These are phyloP conservation scores for Pleuronectes platessa DNA, from an alignment of 2,113 vertebrate genomes.

Conservation along the genomic window DNA sequence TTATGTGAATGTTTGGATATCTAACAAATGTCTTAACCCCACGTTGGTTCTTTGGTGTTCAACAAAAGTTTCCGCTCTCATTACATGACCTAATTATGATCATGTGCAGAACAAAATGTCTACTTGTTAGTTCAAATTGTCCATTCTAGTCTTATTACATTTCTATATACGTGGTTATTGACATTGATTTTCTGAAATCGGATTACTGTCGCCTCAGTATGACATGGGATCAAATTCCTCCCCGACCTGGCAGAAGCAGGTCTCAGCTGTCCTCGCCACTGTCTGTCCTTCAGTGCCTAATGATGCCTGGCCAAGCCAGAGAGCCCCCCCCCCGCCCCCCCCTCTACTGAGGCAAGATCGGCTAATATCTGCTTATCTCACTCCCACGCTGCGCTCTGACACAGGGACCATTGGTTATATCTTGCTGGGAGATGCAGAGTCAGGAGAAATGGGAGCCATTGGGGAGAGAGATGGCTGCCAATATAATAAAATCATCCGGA, in stretches of 20 bases:
- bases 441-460: constrained; percentile 48
- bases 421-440: constrained; percentile 43
- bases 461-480: constrained; percentile 21
- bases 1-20: too few species aligned
- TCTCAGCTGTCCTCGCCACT: constrained; percentile 40
- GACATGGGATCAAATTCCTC: constrained; percentile 57
- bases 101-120: not conserved
- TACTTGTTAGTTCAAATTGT: not conserved
- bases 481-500: constrained; percentile 29
- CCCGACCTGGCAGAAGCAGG: constrained; percentile 41
- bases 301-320: constrained; percentile 53
- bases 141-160: constrained; percentile 6
- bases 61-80: too few species aligned
- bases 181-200: constrained; percentile 16
- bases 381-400: constrained; percentile 49
- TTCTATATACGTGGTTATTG: constrained; percentile 38
- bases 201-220: constrained; percentile 22
- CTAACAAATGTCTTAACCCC: too few species aligned
- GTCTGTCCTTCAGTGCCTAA: constrained; percentile 57
- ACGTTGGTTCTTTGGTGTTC: too few species aligned
- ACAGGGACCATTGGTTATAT: constrained; percentile 55
- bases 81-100: too few species aligned
- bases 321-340: not conserved
- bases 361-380: constrained; percentile 70
- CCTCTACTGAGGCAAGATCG: constrained; percentile 59